Base-by-base conservation (phyloP, 1,140 invertebrate genomes). In the Lordiphosa mommai region DNA sequence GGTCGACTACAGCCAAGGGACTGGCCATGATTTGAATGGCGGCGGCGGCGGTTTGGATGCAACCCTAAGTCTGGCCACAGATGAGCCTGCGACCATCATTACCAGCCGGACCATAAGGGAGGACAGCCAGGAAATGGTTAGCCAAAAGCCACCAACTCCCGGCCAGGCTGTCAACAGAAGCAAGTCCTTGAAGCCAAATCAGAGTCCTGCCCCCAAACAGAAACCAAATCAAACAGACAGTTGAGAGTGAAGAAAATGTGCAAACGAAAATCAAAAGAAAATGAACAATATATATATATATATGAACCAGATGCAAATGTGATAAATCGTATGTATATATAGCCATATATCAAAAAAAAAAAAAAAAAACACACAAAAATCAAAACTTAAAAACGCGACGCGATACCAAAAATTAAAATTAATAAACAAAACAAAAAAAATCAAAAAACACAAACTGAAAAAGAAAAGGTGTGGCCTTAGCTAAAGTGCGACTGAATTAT, bases 291-390 rank as follows among this genome's bases (percentile, higher is more conserved):
- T 10, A 43, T 41, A 33, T 33, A 46, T 59, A 67, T 32, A 61
- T 65, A 79, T 79, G 64, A 33, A 47, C 29, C 74, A 68, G 80
- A 7, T 7, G 80, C 60, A 29, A 68, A 80, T 82, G 76, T 82
- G 76, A 82, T 82, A 82, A 82, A 43, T 72, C 57, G 66, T 76
- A 82, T 76, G 76, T 76, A 71, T 69, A 76, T 76, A 74, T 77
- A 82, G 67, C 63, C 60, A 84, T 72, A 76, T 80, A 80, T 60
- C 59, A 55, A 80, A 70, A 50, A 57, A 50, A 70, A 52, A 56
- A 68, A 59, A 57, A 76, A 76, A 76, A 77, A 61, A 60, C 46
- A 69, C 64, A 79, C 56, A 33, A 46, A 40, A 56, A 52, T 33
- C 34, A 60, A 59, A 67, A 46, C 23, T 36, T 10, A 64, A 52